Percentiles rank a stretch among this genome's conserved stretches.
These are phyloP conservation scores for Calcarius lapponicus DNA, from an alignment of 2,797 vertebrate species.

Conservation along the genomic window DNA sequence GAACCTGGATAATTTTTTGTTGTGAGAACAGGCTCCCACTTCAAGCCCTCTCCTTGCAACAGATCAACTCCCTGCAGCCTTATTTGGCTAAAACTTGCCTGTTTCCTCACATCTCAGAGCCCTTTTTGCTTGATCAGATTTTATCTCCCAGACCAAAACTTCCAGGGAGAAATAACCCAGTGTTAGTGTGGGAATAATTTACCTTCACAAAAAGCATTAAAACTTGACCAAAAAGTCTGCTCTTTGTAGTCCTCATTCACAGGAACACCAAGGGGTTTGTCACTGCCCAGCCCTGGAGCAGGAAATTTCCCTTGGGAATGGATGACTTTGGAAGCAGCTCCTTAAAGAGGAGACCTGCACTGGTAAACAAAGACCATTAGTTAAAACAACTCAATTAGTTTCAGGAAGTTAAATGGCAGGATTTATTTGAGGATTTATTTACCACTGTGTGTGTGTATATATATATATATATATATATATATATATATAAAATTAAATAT, in stretches of 20 bases:
- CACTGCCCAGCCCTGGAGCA: not conserved
- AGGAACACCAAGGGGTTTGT: not conserved
- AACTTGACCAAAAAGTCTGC: not conserved
- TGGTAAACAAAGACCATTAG: not conserved
- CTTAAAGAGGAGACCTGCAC: not conserved
- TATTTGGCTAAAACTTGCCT: not conserved
- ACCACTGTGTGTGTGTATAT: too few species aligned
- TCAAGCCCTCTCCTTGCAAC: not conserved
- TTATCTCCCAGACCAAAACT: not conserved
- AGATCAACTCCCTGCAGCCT: too few species aligned
- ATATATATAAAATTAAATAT: not conserved
- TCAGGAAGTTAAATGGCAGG: not conserved
- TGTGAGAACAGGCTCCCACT: not conserved
- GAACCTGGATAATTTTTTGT: too few species aligned
- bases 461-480: too few species aligned
- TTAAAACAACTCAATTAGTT: not conserved
- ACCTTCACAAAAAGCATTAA: not conserved
- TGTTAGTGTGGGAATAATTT: not conserved
- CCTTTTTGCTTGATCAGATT: not conserved
- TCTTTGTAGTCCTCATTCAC: not conserved
- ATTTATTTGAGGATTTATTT: not conserved
- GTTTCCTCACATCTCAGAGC: not conserved
- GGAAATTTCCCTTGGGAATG: not conserved
- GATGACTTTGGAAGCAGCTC: not conserved
- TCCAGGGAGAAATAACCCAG: not conserved